Evolutionary conservation across 2,797 vertebrate species (phyloP).

Genomic region (Crocodylus rhombifer): DNA sequence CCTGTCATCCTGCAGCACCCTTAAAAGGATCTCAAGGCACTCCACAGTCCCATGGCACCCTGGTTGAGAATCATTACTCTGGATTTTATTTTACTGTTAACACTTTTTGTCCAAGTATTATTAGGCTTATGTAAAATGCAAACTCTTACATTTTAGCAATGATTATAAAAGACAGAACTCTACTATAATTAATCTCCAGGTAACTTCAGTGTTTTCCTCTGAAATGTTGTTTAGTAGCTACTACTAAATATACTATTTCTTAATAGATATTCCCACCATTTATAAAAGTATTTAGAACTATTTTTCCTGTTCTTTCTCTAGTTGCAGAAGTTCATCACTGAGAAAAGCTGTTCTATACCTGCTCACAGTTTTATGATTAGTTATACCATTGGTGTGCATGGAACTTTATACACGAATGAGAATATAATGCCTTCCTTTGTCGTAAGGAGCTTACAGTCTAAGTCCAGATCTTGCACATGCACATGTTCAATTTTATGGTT

Average conservation of each 20-base stretch:
- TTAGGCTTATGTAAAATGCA: neutral
- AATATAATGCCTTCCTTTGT: neutral
- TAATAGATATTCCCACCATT: neutral
- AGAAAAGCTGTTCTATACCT: neutral
- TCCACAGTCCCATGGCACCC: neutral
- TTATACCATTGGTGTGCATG: neutral
- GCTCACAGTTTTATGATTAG: neutral
- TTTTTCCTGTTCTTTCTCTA: neutral
- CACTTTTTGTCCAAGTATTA: neutral
- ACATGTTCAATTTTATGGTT: neutral
- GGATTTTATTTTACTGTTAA: neutral
- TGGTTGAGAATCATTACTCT: neutral
- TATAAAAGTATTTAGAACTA: neutral
- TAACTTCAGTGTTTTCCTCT: neutral
- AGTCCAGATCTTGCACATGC: neutral
- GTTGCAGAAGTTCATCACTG: neutral
- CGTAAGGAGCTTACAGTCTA: fast-evolving
- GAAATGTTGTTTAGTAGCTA: neutral
- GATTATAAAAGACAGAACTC: neutral
- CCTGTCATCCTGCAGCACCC: no score
- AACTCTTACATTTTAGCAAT: neutral
- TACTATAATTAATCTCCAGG: no score
- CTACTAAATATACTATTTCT: neutral
- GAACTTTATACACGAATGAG: neutral
- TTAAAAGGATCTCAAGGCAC: no score